Evolutionary conservation across 2,888 invertebrate species (phyloP), one percentile per base, ranked within the genome.

Genomic region (Hirtodrosophila confusa): DNA sequence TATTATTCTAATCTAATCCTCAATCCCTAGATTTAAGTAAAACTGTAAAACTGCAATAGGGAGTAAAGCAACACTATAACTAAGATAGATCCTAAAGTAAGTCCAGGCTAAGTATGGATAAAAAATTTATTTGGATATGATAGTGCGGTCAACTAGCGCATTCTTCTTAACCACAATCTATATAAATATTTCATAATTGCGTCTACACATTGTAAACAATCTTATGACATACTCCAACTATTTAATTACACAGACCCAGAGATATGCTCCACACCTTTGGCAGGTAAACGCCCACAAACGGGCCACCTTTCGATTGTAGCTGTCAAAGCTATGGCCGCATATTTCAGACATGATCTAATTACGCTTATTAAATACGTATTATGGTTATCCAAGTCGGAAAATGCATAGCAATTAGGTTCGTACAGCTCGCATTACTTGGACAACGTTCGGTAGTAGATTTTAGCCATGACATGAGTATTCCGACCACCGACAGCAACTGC

Each of bases 311-410:
- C 68, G 33, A 48, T 51, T 51, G 35, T 2, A 57, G 17, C 43
- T 54, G 70, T 23, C 67, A 40, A 35, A 37, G 27, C 8, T 5
- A n/a, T 33, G 31, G 44, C 36, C 39, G 45, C 57, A 64, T 67
- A 54, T 53, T 61, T 36, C 41, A 77, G 65, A 50, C 80, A 77
- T 78, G 70, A 80, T 80, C 77, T 80, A 74, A 77, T 76, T 69
- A 64, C 62, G 57, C 54, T 68, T 55, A 71, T 76, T 75, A 71
- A 57, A 60, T 48, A 66, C 58, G 39, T 63, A 33, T 55, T 47
- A 47, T 54, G 35, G 47, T 56, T 61, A 51, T 40, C 24, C 61
- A 62, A 31, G 17, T 45, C 36, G 48, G 33, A 47, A 61, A 73
- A 54, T 74, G 62, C 64, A 69, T 60, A 12, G 56, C 58, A 74